These are phyloP conservation scores for Ascidia mentula DNA, from an alignment of 23 tunicate genomes.

Conservation along the genomic window DNA sequence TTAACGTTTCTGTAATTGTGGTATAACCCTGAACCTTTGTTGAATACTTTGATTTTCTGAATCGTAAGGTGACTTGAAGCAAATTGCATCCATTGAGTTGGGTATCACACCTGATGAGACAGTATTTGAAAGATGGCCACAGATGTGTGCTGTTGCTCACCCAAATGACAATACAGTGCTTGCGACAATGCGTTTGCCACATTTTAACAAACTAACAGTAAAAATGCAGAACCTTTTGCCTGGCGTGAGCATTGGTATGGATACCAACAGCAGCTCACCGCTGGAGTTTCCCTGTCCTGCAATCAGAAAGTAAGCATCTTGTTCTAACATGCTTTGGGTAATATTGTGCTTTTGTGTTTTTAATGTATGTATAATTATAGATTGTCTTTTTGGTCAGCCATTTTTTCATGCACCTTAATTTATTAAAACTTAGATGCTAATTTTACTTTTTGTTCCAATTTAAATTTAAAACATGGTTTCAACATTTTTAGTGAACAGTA, in stretches of 20 bases:
- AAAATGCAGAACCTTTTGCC: slow-evolving; percentile 9
- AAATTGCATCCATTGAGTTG: slow-evolving; percentile 67
- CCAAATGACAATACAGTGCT: slow-evolving; percentile 50
- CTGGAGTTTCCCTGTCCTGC: slow-evolving; percentile 47
- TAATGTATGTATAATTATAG: neutral
- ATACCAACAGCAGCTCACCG: neutral
- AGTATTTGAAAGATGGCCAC: slow-evolving; percentile 81
- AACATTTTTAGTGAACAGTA: too few relatives aligned
- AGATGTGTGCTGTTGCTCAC: neutral
- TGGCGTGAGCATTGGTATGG: slow-evolving; percentile 29
- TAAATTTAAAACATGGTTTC: too few relatives aligned
- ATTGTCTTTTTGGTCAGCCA: too few relatives aligned
- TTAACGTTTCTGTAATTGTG: neutral
- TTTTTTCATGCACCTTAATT: too few relatives aligned
- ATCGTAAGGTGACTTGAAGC: slow-evolving; percentile 48
- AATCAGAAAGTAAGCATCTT: slow-evolving; percentile 9
- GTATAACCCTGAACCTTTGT: too few relatives aligned
- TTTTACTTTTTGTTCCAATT: too few relatives aligned
- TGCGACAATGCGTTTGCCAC: slow-evolving; percentile 50
- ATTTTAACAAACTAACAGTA: slow-evolving; percentile 21
- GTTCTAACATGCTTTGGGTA: neutral
- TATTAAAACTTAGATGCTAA: too few relatives aligned
- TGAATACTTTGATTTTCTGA: neutral
- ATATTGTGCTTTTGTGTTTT: neutral
- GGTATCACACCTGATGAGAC: slow-evolving; percentile 60